Percentiles rank a stretch among this genome's conserved stretches.
Evolutionary conservation across 2,888 invertebrate genomes (phyloP).

Genomic region (Melangyna quadrimaculata): DNA sequence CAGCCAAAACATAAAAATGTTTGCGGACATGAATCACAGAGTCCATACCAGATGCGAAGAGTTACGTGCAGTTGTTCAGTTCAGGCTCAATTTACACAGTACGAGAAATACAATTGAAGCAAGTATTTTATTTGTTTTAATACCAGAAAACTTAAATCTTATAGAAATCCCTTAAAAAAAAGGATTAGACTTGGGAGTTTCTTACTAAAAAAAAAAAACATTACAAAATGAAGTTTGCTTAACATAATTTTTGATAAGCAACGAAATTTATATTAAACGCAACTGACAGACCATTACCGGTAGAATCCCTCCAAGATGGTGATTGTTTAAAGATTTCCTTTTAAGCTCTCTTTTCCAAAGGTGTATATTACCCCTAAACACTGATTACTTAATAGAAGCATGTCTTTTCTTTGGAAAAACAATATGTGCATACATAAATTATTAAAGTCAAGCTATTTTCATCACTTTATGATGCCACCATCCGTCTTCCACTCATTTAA

Average conservation of each 20-base stretch:
- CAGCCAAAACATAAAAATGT: slow-evolving; percentile 58
- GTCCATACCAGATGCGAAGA: slow-evolving; percentile 64
- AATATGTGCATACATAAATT: neutral
- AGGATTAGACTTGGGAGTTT: neutral
- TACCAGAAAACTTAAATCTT: neutral
- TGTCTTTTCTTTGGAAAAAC: neutral
- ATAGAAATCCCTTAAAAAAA: neutral
- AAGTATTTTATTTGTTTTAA: neutral
- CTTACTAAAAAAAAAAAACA: neutral
- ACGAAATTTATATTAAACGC: too few relatives aligned
- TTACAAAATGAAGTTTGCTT: too few relatives aligned
- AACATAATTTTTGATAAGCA: too few relatives aligned
- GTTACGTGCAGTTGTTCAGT: slow-evolving; percentile 49
- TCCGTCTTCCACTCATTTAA: slow-evolving; percentile 32
- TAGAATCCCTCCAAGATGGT: neutral
- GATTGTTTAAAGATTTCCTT: neutral
- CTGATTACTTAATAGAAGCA: neutral
- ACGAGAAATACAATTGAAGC: neutral
- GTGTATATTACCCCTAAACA: neutral
- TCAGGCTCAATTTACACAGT: slow-evolving; percentile 31
- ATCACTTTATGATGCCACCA: neutral
- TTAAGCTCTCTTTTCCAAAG: neutral
- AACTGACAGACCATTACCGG: neutral
- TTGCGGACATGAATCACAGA: slow-evolving; percentile 55
- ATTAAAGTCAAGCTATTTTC: slow-evolving; percentile 3